Base-by-base conservation (phyloP, 2,797 vertebrate species). In the Microctenopoma stevenorrisi region DNA sequence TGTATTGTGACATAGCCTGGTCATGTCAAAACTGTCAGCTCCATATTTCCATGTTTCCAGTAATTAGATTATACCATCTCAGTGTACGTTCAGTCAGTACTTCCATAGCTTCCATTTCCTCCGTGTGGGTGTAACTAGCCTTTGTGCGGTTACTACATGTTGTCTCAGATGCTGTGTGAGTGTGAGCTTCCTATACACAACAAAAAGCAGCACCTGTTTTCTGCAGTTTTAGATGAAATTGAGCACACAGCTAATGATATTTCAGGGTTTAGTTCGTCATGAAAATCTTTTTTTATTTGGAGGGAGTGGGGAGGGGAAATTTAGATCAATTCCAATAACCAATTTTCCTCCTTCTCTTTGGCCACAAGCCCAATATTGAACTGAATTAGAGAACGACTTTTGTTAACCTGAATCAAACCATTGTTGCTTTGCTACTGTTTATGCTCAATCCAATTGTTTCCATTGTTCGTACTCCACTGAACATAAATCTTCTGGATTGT, bases 271-370 rank as follows among this genome's bases (percentile, higher is more conserved):
- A 70, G 65, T 67, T 68, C 54, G 59, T 68, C 76, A n/a, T 72
- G 53, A 81, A 83, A 79, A 85, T 81, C 63, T 71, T 68, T 22
- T 67, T 74, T 71, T 43, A 13, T 43, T 64, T 58, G 74, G 5
- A 33, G 30, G 9, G 57, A 7, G 30, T 33, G 30, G 5, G 30
- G 30, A 52, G 58, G 55, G 74, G 69, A 16, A 62, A 57, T 68
- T 81, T 72, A 55, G 11, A 75, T 74, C 35, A 72, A 68, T 79
- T 71, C 44, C 49, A 78, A 67, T 61, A 80, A 62, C 37, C 10
- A 13, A 58, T 76, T 67, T 83, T 78, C 10, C 43, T 49, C 6
- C 1, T 10, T 33, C 56, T 6, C 53, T 42, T 16, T 62, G 63
- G 65, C 56, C 65, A 49, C 28, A 35, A 58, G 50, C 46, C 64